Base-by-base conservation (phyloP, 2,113 vertebrate species). In the Alouatta palliata region DNA sequence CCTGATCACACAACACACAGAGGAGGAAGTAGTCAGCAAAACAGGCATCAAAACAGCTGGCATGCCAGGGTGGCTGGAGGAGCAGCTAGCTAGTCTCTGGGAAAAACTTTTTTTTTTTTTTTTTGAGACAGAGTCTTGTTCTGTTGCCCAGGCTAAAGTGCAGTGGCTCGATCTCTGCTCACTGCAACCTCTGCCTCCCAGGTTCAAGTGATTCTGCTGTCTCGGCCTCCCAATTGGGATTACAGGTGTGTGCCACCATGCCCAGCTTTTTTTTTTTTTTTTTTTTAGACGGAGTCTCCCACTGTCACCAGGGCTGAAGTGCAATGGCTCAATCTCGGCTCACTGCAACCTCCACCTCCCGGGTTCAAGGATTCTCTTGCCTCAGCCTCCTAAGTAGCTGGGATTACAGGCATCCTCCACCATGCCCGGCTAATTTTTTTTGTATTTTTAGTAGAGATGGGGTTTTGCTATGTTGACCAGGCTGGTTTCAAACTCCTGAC, bases 21-120 rank as follows among this genome's bases (percentile, higher is more conserved):
- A 84, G 32, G 30, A 75, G n/a, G 64, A 84, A 89, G 80, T 10
- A 68, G 79, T 91, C 91, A 85, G 89, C 73, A 61, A 97, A 90
- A 45, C 11, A 5, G 76, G 32, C 43, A 35, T 82, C 75, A 40
- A 91, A 87, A 81, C 86, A 91, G 56, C 66, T 9, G 25, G 40
- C 90, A n/a, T 17, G 76, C 23, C 35, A 52, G 6, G 52, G 17
- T 35, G 27, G 35, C 87, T 47, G 56, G 64, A 94, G 45, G 68
- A 45, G 0, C 12, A 52, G 61, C 66, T 37, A 68, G 54, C 32
- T 37, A 5, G 5, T 80, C 81, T 84, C 21, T 17, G 56, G 58
- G 6, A 49, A 45, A 68, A 68, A 19, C 6, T 68, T 68, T n/a
- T 35, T 68, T 35, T 35, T 35, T 35, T 43, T 66, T 35, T 14